Evolutionary conservation across 2,888 invertebrate genomes (phyloP).

Genomic region (Patella caerulea): DNA sequence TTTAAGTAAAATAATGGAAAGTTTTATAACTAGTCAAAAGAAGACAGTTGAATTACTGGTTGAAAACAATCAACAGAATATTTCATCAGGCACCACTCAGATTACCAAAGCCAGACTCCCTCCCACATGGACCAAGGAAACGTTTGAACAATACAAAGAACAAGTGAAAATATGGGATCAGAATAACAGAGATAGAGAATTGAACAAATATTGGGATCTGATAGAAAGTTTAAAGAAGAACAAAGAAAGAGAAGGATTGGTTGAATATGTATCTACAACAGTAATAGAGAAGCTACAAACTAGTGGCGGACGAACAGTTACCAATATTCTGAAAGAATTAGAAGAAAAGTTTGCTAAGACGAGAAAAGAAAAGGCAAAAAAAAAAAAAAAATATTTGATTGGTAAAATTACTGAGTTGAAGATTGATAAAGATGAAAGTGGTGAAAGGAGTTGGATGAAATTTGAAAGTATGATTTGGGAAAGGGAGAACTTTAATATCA

Average conservation of each 20-base stretch:
- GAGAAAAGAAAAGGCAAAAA: too few species aligned
- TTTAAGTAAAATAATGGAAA: neutral
- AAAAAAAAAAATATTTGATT: too few species aligned
- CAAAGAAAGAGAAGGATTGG: neutral
- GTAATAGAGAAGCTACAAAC: slow-evolving; percentile 1
- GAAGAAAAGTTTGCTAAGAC: neutral
- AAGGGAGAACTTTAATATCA: too few species aligned
- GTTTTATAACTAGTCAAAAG: neutral
- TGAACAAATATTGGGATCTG: slow-evolving; percentile 2
- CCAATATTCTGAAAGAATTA: neutral
- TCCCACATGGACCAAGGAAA: slow-evolving; percentile 1
- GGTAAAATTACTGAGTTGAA: too few species aligned
- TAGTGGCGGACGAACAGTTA: neutral
- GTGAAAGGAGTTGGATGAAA: too few species aligned
- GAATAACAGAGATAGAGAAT: slow-evolving; percentile 2
- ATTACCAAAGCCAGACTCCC: neutral
- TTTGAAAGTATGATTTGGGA: too few species aligned
- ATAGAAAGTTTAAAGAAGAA: slow-evolving; percentile 1
- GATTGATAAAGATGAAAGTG: too few species aligned
- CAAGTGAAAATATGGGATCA: neutral
- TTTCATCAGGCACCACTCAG: neutral
- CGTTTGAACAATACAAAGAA: neutral
- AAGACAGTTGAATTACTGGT: neutral
- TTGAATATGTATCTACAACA: slow-evolving; percentile 2
- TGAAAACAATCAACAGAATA: neutral